Conservation (phyloP, 1,140 invertebrate species). For the Drepana arcuata region DNA sequence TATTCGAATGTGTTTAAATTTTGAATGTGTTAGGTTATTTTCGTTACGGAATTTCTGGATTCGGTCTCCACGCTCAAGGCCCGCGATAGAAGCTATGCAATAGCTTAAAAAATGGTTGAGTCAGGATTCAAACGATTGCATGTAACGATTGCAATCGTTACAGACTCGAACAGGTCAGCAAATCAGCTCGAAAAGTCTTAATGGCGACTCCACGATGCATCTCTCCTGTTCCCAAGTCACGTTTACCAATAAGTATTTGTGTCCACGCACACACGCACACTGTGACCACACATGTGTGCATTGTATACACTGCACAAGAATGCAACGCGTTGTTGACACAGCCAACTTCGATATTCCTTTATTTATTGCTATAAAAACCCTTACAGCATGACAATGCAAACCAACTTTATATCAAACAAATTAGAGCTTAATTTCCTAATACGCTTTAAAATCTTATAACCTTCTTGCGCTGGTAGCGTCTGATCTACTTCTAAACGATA, state of each 20-base stretch:
- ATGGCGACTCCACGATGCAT: slow-evolving; percentile 15
- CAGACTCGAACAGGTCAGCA: no score
- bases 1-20: no score
- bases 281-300: slow-evolving; percentile 23
- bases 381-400: slow-evolving; percentile 14
- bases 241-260: slow-evolving; percentile 69
- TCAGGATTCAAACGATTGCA: no score
- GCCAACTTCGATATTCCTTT: slow-evolving; percentile 70
- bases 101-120: no score
- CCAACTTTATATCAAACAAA: slow-evolving; percentile 12
- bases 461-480: slow-evolving; percentile 8
- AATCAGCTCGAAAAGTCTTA: no score
- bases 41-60: no score
- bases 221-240: slow-evolving; percentile 46
- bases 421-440: slow-evolving; percentile 10
- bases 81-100: no score
- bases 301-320: slow-evolving; percentile 61
- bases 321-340: slow-evolving; percentile 70
- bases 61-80: no score
- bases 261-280: slow-evolving; percentile 41
- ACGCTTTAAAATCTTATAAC: slow-evolving; percentile 15
- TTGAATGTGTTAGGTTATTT: no score
- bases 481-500: no score
- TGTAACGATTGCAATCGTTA: no score
- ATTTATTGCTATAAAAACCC: slow-evolving; percentile 70